phyloP scores from a whole-genome alignment of 2,113 vertebrate genomes.

The Patagioenas fasciata region DNA sequence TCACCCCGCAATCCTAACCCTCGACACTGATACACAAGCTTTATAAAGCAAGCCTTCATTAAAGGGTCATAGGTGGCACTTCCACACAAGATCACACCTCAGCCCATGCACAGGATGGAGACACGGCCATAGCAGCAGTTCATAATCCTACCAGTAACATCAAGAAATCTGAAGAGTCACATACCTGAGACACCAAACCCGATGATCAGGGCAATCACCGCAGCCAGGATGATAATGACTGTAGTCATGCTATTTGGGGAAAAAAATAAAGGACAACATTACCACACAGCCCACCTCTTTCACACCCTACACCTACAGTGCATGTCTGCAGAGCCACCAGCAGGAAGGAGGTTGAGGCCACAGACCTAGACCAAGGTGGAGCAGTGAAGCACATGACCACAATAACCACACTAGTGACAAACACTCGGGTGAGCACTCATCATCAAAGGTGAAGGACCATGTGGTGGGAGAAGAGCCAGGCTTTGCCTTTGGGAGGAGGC shows the following conservation, averaged over 20 bases:
- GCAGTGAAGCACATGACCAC: neutral
- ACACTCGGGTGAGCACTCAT: neutral
- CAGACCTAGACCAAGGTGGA: neutral
- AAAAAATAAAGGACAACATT: neutral
- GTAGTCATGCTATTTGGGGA: neutral
- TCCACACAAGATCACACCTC: neutral
- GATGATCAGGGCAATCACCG: conserved; percentile 1
- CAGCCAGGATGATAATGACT: conserved; percentile 11
- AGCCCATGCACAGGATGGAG: neutral
- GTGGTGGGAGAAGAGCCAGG: neutral
- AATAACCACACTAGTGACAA: neutral
- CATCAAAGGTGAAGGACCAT: neutral
- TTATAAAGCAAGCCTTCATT: neutral
- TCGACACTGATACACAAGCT: too few species aligned
- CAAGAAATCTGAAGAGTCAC: neutral
- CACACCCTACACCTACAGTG: rapidly evolving
- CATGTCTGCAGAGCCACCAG: rapidly evolving
- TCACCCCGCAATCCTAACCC: too few species aligned
- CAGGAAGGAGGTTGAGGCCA: neutral
- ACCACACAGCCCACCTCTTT: rapidly evolving
- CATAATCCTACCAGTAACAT: rapidly evolving
- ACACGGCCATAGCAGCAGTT: rapidly evolving
- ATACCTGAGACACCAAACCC: conserved; percentile 59
- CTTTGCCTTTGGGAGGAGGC: neutral
- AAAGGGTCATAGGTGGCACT: neutral